Evolutionary conservation across 2,888 invertebrate genomes (phyloP).

Genomic region (Lepetodrilus schrolli): DNA sequence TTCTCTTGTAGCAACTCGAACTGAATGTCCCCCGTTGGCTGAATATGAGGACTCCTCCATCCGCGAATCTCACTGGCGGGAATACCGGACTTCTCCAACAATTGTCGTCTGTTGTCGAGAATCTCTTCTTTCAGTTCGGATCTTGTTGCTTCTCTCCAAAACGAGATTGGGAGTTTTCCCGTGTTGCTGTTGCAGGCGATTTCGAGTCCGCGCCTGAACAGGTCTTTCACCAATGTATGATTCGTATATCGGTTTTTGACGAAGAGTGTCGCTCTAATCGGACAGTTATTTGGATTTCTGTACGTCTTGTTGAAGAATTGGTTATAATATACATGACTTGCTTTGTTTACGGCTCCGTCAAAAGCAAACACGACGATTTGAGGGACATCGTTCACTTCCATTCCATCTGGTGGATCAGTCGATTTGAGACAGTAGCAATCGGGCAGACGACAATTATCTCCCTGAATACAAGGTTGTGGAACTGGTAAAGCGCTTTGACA

Average conservation of each 20-base stretch:
- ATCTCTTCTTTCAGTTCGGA: conserved; percentile 32
- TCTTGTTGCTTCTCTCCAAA: conserved; percentile 22
- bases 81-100: conserved; percentile 24
- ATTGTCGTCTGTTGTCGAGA: conserved; percentile 25
- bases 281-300: conserved; percentile 28
- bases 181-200: conserved; percentile 34
- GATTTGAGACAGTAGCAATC: conserved; percentile 31
- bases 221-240: conserved; percentile 24
- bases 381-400: conserved; percentile 15
- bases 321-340: conserved; percentile 22
- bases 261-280: conserved; percentile 26
- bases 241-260: conserved; percentile 24
- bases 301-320: conserved; percentile 19
- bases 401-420: conserved; percentile 8
- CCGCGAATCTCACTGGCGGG: conserved; percentile 31
- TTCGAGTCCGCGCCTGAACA: conserved; percentile 33
- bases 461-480: conserved; percentile 9
- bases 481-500: not conserved
- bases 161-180: conserved; percentile 19
- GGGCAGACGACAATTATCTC: conserved; percentile 29
- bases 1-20: conserved; percentile 30
- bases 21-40: conserved; percentile 30
- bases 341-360: conserved; percentile 31
- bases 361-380: conserved; percentile 37
- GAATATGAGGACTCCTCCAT: conserved; percentile 35